phyloP scores from a whole-genome alignment of 53 echinoderm and acorn worm genomes.

The Stichopus horrens region DNA sequence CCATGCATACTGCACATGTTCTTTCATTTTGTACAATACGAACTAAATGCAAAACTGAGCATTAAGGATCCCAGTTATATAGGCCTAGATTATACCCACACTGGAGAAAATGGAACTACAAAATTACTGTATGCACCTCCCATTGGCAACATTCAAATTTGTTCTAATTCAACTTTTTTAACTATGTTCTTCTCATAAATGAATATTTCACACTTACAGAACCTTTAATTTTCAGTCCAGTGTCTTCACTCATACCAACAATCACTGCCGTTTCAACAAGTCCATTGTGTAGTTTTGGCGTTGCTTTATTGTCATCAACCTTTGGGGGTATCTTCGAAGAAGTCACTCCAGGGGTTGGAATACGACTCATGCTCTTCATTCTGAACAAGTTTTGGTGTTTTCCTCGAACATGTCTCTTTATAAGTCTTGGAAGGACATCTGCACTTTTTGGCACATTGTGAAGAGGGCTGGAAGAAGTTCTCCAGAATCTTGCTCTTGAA shows the following conservation, averaged over 20 bases:
- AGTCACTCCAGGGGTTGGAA: conserved; percentile 24
- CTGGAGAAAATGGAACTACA: no score
- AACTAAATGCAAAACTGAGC: no score
- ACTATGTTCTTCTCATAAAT: no score
- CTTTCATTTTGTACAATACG: no score
- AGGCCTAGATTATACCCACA: no score
- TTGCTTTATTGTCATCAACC: not conserved
- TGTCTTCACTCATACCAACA: conserved; percentile 86
- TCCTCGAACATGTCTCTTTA: not conserved
- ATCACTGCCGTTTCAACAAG: conserved; percentile 83
- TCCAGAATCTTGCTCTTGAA: conserved; percentile 34
- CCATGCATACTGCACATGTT: no score
- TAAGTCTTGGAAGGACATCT: not conserved
- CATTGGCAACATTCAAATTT: no score
- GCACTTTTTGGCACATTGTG: not conserved
- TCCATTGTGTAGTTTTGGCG: conserved; percentile 84
- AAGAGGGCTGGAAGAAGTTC: conserved; percentile 33
- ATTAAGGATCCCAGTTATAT: no score
- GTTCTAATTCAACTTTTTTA: no score
- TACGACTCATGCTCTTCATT: conserved; percentile 40
- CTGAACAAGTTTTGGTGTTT: conserved; percentile 42
- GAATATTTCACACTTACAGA: conserved; percentile 39
- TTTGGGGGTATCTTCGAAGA: not conserved
- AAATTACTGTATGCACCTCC: no score
- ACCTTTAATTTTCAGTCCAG: conserved; percentile 71